Evolutionary conservation across 1,140 invertebrate genomes (phyloP), one percentile per base, ranked within the genome.

Genomic region (Drosophila kohkoa): DNA sequence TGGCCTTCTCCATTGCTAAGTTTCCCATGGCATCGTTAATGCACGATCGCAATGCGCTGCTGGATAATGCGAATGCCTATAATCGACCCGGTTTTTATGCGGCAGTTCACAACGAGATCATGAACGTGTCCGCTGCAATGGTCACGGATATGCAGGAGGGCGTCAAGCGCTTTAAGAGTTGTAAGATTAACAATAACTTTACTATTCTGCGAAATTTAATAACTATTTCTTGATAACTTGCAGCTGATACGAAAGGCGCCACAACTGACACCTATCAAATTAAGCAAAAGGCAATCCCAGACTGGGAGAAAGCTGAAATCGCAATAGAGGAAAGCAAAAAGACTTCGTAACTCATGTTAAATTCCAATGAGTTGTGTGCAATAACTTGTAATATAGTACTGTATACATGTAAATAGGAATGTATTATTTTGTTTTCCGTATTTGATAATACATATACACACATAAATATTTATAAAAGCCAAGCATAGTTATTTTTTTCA

Each of bases 11-110:
- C 0, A 91, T 99, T 3, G 92, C 93, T 0, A 98, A 97, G 90
- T 98, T 97, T 92, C 97, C 97, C 0, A 96, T 97, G 92, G 94
- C 94, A 51, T 95, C 96, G 51, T 67, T 98, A 51, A 93, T 94
- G 45, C 95, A 95, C 75, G 98, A 99, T 93, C 94, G 95, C 52
- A 90, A 86, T 74, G 97, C 95, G 59, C 93, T 93, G 48, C 25
- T 90, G 8, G 86, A 58, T 1, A 95, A 96, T 92, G 95, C 94
- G 92, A 94, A 94, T 45, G 93, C 94, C 20, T 97, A 94, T 88
- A 93, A 93, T 13, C 91, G 94, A 7, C 92, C 93, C 1, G 81
- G 83, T 3, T 93, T 95, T 48, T 92, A 94, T 73, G 94, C 95
- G 55, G 94, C 95, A 5, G 79, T 96, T 2, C 93, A 96, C 79